Conservation (phyloP, 1,140 invertebrate species). For the Drosophila funebris region DNA sequence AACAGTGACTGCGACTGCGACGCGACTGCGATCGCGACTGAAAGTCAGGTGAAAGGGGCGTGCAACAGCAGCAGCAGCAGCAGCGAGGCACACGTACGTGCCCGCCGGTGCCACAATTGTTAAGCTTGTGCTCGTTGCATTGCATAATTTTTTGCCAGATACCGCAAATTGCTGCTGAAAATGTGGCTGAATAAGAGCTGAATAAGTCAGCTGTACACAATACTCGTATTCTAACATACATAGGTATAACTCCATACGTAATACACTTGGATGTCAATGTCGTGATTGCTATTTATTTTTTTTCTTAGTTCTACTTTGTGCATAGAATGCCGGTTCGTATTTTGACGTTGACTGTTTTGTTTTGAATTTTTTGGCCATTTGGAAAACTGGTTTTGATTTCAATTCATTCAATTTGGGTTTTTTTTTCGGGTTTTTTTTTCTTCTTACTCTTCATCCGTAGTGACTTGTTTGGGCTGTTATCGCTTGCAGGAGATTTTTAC, state of each 20-base stretch:
- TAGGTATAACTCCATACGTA: neutral
- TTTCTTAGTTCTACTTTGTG: slow-evolving; percentile 28
- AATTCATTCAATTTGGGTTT: slow-evolving; percentile 16
- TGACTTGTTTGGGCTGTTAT: slow-evolving; percentile 29
- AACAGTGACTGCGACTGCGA: slow-evolving; percentile 17
- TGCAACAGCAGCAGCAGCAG: neutral
- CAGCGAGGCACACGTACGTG: slow-evolving; percentile 29
- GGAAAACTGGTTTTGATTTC: slow-evolving; percentile 33
- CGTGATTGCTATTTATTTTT: slow-evolving; percentile 5
- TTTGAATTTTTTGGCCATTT: neutral
- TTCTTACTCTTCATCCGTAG: slow-evolving; percentile 8
- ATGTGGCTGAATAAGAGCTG: slow-evolving; percentile 3
- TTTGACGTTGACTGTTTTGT: neutral
- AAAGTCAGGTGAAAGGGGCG: slow-evolving; percentile 66
- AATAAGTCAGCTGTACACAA: neutral
- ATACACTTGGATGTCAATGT: slow-evolving; percentile 41
- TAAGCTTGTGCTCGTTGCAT: slow-evolving; percentile 13
- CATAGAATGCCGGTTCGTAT: slow-evolving; percentile 21
- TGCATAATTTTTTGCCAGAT: slow-evolving; percentile 28
- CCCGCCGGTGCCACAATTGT: slow-evolving; percentile 31
- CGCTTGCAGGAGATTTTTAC: slow-evolving; percentile 35
- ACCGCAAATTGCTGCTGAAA: neutral
- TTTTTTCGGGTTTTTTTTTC: slow-evolving; percentile 10
- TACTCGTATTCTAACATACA: no score
- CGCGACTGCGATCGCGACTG: slow-evolving; percentile 23